Evolutionary conservation across 2,113 vertebrate genomes (phyloP).

Genomic region (Diadophis punctatus): DNA sequence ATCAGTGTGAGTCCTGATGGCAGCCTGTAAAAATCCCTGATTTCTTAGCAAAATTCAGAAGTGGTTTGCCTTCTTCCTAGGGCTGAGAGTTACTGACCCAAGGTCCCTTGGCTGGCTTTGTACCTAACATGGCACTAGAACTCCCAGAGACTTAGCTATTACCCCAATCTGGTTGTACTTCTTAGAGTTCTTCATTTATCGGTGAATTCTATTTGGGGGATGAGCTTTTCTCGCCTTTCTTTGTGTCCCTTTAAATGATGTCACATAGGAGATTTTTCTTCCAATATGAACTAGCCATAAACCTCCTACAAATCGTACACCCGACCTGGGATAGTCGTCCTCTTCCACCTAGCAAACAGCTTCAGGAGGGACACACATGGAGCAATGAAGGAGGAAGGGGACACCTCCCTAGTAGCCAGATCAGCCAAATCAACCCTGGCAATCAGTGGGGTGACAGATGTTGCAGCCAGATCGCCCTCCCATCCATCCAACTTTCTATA

Average conservation of each 20-base stretch:
- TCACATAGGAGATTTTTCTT: neutral
- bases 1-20: neutral
- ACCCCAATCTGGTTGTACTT: neutral
- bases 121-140: neutral
- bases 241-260: neutral
- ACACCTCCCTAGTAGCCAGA: neutral
- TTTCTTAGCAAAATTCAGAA: neutral
- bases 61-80: neutral
- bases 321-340: neutral
- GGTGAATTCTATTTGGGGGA: too few relatives aligned
- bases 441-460: neutral
- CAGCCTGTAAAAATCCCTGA: too few relatives aligned
- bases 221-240: neutral
- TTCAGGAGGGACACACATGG: neutral
- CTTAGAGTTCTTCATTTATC: neutral
- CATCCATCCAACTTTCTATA: neutral
- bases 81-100: too few relatives aligned
- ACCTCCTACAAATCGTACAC: neutral
- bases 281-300: neutral
- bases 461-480: neutral
- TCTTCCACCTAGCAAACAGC: neutral
- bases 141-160: neutral
- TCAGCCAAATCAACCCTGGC: neutral
- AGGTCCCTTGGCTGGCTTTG: neutral
- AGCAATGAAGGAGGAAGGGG: neutral